Conservation (phyloP, 2,888 invertebrate species). For the Tetranychus piercei region DNA sequence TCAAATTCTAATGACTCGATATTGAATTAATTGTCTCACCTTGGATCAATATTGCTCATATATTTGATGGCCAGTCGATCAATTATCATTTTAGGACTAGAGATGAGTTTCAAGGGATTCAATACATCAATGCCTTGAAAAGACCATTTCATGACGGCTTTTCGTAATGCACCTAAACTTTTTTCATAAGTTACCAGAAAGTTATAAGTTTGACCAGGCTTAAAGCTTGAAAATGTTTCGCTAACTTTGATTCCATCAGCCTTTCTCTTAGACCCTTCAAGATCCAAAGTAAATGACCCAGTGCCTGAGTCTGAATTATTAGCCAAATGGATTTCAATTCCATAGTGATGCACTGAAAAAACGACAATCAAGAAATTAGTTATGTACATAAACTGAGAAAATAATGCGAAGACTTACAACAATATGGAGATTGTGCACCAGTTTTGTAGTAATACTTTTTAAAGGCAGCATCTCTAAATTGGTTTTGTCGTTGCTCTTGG, state of each 20-base stretch:
- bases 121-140: neutral
- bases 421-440: neutral
- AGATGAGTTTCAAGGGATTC: neutral
- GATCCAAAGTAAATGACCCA: neutral
- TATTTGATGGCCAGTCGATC: neutral
- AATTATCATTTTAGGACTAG: neutral
- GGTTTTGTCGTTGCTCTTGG: neutral
- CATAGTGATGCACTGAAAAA: neutral
- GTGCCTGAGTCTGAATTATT: neutral
- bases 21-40: too few species aligned
- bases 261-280: neutral
- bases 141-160: neutral
- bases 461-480: neutral
- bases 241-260: neutral
- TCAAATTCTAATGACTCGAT: too few species aligned
- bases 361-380: neutral
- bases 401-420: neutral
- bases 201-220: neutral
- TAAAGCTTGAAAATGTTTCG: neutral
- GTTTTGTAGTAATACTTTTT: slow-evolving; percentile 4
- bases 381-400: neutral
- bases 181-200: neutral
- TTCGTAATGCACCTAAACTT: neutral
- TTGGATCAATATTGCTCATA: slow-evolving; percentile 9
- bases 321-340: neutral